A percentile compares a stretch with the other conserved stretches of the same genome.
Conservation (phyloP, 2,113 vertebrate species). For the Vicugna pacos region DNA sequence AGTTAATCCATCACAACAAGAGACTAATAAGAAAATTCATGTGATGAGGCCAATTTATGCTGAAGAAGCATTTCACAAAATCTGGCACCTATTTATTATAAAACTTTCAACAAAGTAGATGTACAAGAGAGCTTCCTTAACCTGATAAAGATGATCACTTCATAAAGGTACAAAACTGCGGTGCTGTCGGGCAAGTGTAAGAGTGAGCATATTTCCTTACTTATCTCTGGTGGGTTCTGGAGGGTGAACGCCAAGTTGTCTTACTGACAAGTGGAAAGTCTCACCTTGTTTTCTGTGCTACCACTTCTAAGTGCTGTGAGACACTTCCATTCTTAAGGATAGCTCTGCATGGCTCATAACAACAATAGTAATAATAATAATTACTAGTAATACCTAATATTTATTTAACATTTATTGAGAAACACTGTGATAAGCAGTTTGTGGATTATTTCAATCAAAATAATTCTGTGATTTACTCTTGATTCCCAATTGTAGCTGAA, state of each 20-base stretch:
- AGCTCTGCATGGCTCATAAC: neutral
- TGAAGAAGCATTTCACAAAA: neutral
- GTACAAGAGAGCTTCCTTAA: neutral
- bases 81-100: neutral
- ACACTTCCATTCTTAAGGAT: neutral
- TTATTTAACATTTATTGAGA: neutral
- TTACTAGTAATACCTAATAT: neutral
- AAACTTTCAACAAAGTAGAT: neutral
- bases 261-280: neutral
- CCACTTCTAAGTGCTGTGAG: neutral
- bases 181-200: neutral
- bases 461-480: neutral
- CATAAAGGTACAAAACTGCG: neutral
- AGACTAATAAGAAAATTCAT: neutral
- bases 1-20: neutral
- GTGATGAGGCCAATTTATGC: neutral
- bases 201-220: neutral
- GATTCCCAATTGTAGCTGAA: neutral
- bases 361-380: neutral
- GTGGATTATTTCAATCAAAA: neutral
- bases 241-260: neutral
- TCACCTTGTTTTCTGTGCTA: neutral
- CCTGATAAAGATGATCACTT: neutral
- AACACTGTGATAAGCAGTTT: neutral
- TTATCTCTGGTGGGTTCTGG: neutral